Evolutionary conservation across 2,113 vertebrate genomes (phyloP).

Genomic region (Gymnarchus niloticus): DNA sequence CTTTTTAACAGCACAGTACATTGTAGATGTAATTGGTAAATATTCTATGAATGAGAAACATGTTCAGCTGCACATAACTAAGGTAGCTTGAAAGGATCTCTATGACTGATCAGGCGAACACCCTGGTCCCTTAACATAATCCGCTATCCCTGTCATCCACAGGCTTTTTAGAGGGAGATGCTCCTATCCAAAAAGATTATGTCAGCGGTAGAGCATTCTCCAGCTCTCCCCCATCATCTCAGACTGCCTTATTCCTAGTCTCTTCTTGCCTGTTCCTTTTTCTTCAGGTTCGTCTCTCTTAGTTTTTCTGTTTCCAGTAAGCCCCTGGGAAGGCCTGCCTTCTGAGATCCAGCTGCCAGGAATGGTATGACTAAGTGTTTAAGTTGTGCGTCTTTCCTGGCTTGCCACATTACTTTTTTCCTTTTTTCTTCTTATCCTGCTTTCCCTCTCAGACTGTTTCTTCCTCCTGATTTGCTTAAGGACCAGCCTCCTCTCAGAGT

Average conservation of each 20-base stretch:
- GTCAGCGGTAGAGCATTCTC: not conserved
- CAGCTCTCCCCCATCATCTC: not conserved
- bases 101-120: constrained; percentile 6
- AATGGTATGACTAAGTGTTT: constrained; percentile 52
- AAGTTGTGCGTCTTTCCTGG: constrained; percentile 27
- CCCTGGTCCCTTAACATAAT: constrained; percentile 5
- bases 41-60: not conserved
- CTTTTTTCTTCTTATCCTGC: not conserved
- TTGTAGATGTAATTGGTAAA: not conserved
- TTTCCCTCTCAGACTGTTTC: constrained; percentile 25
- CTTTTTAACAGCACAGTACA: not conserved
- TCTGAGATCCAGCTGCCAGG: constrained; percentile 48
- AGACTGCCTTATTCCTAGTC: constrained; percentile 19
- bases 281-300: not conserved
- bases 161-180: not conserved
- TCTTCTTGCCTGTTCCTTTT: constrained; percentile 28
- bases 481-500: not conserved
- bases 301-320: constrained; percentile 36
- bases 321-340: constrained; percentile 44
- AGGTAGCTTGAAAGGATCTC: not conserved
- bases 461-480: not conserved
- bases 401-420: constrained; percentile 28
- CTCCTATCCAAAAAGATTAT: not conserved
- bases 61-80: too few species aligned
- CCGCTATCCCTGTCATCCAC: constrained; percentile 23